Conservation (phyloP, 2,113 vertebrate species). For the Camelus bactrianus region DNA sequence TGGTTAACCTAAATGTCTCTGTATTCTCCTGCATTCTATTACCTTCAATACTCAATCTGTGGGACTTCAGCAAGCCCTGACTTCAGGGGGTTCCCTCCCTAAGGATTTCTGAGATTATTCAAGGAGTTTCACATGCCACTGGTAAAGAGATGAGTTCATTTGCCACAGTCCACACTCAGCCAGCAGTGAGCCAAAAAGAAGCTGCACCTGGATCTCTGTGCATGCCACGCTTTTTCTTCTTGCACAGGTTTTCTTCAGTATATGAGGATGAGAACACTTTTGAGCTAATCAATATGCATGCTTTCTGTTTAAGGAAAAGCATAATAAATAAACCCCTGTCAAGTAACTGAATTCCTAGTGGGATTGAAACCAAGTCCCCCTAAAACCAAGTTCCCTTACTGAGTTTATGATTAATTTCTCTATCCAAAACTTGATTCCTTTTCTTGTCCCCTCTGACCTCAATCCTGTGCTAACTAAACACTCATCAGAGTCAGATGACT, state of each 20-base stretch:
- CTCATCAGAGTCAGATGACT: not conserved
- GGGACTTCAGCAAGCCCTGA: not conserved
- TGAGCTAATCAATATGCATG: not conserved
- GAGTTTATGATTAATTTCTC: not conserved
- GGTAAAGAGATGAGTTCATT: not conserved
- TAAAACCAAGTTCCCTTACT: not conserved
- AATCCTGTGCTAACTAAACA: not conserved
- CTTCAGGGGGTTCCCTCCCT: not conserved
- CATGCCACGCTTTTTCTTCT: not conserved
- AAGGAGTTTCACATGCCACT: not conserved
- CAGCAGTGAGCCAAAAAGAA: not conserved
- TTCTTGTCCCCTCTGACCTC: not conserved
- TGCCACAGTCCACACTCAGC: not conserved
- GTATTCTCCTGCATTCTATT: not conserved
- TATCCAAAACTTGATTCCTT: not conserved
- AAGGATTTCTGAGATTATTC: not conserved
- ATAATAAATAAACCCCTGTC: conserved; percentile 21
- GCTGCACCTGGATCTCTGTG: not conserved
- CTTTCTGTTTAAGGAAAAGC: conserved; percentile 32
- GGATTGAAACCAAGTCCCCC: not conserved
- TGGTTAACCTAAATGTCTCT: not conserved
- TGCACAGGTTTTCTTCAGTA: not conserved
- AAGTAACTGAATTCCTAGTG: not conserved
- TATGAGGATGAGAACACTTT: not conserved
- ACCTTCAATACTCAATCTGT: not conserved